Base-by-base conservation (phyloP, 2,888 invertebrate species). In the Dioctria linearis region DNA sequence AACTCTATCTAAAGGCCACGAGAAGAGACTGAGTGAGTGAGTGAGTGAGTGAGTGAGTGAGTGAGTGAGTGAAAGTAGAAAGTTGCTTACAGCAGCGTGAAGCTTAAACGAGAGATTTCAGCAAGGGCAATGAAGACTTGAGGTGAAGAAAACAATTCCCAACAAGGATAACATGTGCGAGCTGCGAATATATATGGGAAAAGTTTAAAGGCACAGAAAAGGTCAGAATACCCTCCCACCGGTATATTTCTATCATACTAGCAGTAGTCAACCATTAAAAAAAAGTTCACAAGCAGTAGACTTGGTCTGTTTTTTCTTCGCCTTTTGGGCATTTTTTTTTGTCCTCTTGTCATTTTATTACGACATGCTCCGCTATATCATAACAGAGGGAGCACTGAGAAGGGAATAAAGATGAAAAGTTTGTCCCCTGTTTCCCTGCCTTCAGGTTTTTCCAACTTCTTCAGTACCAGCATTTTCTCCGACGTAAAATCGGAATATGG, bases 271-370 rank as follows among this genome's bases (percentile, higher is more conserved):
- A 71, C 71, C 71, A 69, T 79, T 79, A 71, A 79, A 79, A 73
- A 73, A 75, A 78, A 65, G 78, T 78, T 78, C 39, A 25, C 25
- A 25, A 51, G 39, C 43, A 65, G 65, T 37, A 78, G 78, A 78
- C 49, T 49, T 65, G 40, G 39, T 65, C 65, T 51, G 63, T 40
- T 78, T 78, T 78, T 65, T 65, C 65, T 63, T 39, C 75, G 61
- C 40, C 75, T 57, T 75, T 75, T 57, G 43, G 46, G 43, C 59
- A 43, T 43, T 69, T 71, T 75, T 75, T 75, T 59, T 66, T 66
- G 59, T 75, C 61, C 46, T 61, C 79, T 79, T 79, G 69, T 79
- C 79, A 79, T 79, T 79, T 79, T 79, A 79, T 69, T 79, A 79
- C 61, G 51, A 78, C 78, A 78, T 49, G 40, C 78, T 75, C 61